phyloP scores from a whole-genome alignment of 2,797 vertebrate genomes.

The Emydoidea blandingii region DNA sequence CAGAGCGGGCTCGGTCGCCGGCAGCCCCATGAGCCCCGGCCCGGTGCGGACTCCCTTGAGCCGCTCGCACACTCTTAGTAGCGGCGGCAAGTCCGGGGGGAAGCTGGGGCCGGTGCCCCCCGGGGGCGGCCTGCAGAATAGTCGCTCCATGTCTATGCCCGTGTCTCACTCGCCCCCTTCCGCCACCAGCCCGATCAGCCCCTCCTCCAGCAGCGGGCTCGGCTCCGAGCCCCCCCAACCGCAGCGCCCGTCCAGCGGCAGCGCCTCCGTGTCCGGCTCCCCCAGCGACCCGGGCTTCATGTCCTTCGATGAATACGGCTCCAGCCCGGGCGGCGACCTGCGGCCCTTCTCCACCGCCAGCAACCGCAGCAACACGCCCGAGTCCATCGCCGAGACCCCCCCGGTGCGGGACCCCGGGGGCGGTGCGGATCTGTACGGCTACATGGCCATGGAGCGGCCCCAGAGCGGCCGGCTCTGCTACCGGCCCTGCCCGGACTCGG shows the following conservation, averaged over 20 bases:
- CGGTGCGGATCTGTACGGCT: slow-evolving; percentile 87
- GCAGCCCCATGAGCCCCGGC: slow-evolving; percentile 92
- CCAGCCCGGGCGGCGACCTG: slow-evolving; percentile 87
- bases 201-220: slow-evolving; percentile 89
- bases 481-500: slow-evolving; percentile 79
- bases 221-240: slow-evolving; percentile 77
- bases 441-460: slow-evolving; percentile 94
- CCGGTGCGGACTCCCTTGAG: slow-evolving; percentile 87
- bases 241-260: slow-evolving; percentile 91
- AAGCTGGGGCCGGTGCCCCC: slow-evolving; percentile 71
- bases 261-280: slow-evolving; percentile 92
- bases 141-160: slow-evolving; percentile 95
- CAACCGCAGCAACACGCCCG: slow-evolving; percentile 92
- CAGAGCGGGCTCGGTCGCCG: slow-evolving; percentile 85
- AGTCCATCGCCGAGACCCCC: slow-evolving; percentile 91
- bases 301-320: slow-evolving; percentile 94
- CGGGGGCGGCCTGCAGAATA: slow-evolving; percentile 86
- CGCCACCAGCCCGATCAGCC: slow-evolving; percentile 85
- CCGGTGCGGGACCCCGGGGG: slow-evolving; percentile 85
- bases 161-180: slow-evolving; percentile 89
- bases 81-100: slow-evolving; percentile 61
- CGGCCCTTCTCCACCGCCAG: slow-evolving; percentile 82
- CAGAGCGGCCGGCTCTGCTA: slow-evolving; percentile 75
- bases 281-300: slow-evolving; percentile 94
- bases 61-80: slow-evolving; percentile 89